Evolutionary conservation across 2,888 invertebrate genomes (phyloP), one percentile per base, ranked within the genome.

Genomic region (Idaea aversata): DNA sequence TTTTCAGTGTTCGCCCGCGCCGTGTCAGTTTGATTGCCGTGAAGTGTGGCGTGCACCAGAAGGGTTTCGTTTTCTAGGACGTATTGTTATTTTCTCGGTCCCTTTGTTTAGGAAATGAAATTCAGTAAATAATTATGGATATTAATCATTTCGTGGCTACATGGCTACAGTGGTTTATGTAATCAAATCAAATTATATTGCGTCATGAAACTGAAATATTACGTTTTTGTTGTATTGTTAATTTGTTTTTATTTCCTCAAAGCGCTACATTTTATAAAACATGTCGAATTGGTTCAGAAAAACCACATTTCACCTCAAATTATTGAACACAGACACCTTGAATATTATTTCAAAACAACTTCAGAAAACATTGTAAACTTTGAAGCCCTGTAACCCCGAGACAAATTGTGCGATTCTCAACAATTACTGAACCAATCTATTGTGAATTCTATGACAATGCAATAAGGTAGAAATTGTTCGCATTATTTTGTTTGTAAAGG

Each of bases 41-140:
- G 75, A 72, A 76, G 74, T 73, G 75, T 78, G 85, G 47, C 82
- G 81, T 83, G 85, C 71, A 71, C 74, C 75, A 77, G 77, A 77
- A 74, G 78, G 81, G 82, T 75, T 74, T 78, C 75, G 74, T 74
- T 79, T 79, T 74, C 75, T 75, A 47, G 47, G 13, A 47, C 67
- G 72, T 61, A 72, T 70, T 75, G 77, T 78, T 77, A 72, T 80
- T 79, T 70, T 72, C 65, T 68, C 65, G 65, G 75, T 80, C 72
- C 78, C 77, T 82, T 84, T 83, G 79, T 82, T 82, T 75, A 72
- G 75, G 69, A 72, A 81, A 81, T 77, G 78, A 78, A 76, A 72
- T 71, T 69, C 69, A 72, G 71, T 72, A 77, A 81, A 78, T 76
- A 74, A 72, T 16, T 16, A 34, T 34, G 75, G 79, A 80, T 80